These are phyloP conservation scores for Ceratitis capitata DNA, from an alignment of 1,140 invertebrate genomes.

Conservation along the genomic window DNA sequence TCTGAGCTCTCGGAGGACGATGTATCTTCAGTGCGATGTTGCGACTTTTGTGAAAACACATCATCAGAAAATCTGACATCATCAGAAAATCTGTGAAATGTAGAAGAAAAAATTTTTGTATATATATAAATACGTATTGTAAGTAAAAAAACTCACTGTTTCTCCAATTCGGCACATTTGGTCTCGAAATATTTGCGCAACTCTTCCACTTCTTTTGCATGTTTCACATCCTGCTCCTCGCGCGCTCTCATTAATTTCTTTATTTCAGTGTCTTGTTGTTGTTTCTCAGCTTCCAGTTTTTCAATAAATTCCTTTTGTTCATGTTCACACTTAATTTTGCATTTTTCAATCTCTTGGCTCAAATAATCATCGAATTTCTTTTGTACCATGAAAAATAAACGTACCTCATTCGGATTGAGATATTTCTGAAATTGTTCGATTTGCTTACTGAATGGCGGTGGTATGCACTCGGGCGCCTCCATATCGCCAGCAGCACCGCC, in stretches of 20 bases:
- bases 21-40: slow-evolving; percentile 56
- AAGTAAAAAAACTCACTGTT: slow-evolving; percentile 69
- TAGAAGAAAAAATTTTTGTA: no score
- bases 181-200: slow-evolving; percentile 80
- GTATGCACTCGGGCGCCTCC: slow-evolving; percentile 58
- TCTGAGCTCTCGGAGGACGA: slow-evolving; percentile 58
- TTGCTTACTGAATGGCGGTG: slow-evolving; percentile 59
- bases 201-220: slow-evolving; percentile 80
- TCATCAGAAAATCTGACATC: slow-evolving; percentile 76
- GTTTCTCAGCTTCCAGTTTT: slow-evolving; percentile 58
- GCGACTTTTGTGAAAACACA: slow-evolving; percentile 75
- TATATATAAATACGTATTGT: no score
- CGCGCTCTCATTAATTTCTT: slow-evolving; percentile 66
- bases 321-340: slow-evolving; percentile 65
- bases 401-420: slow-evolving; percentile 64
- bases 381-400: slow-evolving; percentile 64
- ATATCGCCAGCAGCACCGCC: slow-evolving; percentile 49
- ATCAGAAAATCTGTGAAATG: no score
- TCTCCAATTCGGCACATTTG: slow-evolving; percentile 79
- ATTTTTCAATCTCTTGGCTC: slow-evolving; percentile 66
- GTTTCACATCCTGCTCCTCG: slow-evolving; percentile 70
- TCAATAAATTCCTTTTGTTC: slow-evolving; percentile 66
- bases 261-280: slow-evolving; percentile 49
- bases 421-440: slow-evolving; percentile 64
- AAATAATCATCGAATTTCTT: slow-evolving; percentile 68